Conservation (phyloP, 2,888 invertebrate species). For the Ectemnius continuus region DNA sequence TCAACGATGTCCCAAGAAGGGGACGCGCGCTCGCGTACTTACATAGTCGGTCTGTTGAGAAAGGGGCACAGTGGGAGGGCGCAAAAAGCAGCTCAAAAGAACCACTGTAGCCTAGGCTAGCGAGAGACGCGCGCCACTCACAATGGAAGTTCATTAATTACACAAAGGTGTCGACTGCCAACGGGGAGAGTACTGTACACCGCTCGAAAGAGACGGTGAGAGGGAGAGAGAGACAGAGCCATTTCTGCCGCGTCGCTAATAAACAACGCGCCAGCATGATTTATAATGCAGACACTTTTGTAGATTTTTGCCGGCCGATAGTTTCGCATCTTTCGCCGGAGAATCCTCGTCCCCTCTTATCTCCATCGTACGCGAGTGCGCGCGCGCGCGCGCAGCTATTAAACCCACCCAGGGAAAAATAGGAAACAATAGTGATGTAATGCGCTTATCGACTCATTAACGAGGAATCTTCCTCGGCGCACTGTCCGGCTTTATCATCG, state of each 20-base stretch:
- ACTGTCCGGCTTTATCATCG: constrained; percentile 4
- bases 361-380: background rate
- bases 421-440: constrained; percentile 4
- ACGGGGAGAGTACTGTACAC: background rate
- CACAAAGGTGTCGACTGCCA: constrained; percentile 31
- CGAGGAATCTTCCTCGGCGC: background rate
- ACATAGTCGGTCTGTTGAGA: no score
- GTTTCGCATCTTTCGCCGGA: constrained; percentile 4
- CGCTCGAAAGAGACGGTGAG: background rate
- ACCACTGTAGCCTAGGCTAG: constrained; percentile 10
- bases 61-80: constrained; percentile 4
- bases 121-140: constrained; percentile 27
- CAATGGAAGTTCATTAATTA: constrained; percentile 69
- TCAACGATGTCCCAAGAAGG: background rate
- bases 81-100: constrained; percentile 22
- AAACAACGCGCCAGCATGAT: constrained; percentile 5
- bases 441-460: constrained; percentile 4
- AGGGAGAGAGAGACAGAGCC: no score
- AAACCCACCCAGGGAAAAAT: background rate
- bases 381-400: background rate
- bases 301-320: constrained; percentile 4
- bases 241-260: background rate
- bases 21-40: no score
- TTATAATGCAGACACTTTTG: background rate
- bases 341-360: constrained; percentile 3